Evolutionary conservation across 2,888 invertebrate genomes (phyloP), one percentile per base, ranked within the genome.

Genomic region (Cephus sareptanus): DNA sequence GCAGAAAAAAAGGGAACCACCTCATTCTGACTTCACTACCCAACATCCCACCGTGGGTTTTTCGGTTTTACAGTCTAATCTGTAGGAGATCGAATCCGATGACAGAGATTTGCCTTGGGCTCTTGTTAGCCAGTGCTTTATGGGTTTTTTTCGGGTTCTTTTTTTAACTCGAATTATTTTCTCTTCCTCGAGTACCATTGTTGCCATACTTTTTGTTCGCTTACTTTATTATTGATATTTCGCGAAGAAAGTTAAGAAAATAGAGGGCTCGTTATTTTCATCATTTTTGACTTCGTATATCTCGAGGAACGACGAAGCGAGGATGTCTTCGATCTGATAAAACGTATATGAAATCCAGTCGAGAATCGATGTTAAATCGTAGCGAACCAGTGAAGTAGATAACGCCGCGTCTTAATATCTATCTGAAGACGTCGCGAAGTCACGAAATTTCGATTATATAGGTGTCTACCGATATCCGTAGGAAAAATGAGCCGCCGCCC

Each of bases 401-500:
- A 56, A 56, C 6, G 23, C 9, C 23, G 23, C 56, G 56, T 23
- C 23, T 56, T 9, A 56, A 23, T 56, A 56, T 3, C 56, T 23
- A 23, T 23, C 23, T 9, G 9, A 9, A 56, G 2, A 56, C 56
- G 6, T 4, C 2, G 23, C 23, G 23, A 56, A 56, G 78, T 40
- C 75, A 80, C 84, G 85, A 83, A 85, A 86, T 85, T 85, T 81
- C 84, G 80, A 80, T 79, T 81, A 82, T 83, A 86, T 82, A 81
- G 81, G 80, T 81, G 84, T 87, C 56, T 56, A 23, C 23, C 85
- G 85, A 87, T 86, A 80, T 81, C 82, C 84, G 23, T 15, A 86
- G 86, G 87, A 86, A 87, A 86, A 86, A 87, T 86, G 87, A 83
- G 86, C 81, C 82, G 81, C 81, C 84, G 80, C 80, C 83, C 56